Conservation (phyloP, 2,113 vertebrate genomes). For the Asarcornis scutulata region DNA sequence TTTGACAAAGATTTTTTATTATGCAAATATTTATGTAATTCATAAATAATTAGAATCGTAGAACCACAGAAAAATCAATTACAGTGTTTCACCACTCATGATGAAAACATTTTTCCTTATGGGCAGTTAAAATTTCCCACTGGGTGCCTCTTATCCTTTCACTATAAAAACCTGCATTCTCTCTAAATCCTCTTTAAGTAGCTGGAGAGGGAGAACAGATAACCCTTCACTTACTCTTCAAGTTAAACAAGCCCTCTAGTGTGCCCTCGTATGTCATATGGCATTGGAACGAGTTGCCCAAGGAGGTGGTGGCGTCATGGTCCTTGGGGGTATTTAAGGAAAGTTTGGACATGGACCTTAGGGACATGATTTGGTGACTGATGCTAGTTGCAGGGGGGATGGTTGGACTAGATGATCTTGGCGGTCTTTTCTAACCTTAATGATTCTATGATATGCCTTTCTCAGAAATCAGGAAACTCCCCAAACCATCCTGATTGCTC, state of each 20-base stretch:
- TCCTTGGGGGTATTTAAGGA: no score
- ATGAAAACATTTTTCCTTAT: not conserved
- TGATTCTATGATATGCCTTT: not conserved
- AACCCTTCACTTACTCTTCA: not conserved
- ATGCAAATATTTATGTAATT: not conserved
- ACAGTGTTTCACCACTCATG: not conserved
- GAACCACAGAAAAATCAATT: not conserved
- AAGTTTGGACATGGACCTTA: no score
- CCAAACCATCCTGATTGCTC: not conserved
- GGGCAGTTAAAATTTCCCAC: not conserved
- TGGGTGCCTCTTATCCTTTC: not conserved
- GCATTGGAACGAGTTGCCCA: no score
- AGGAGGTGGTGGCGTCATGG: no score
- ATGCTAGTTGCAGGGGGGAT: no score
- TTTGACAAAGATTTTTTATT: not conserved
- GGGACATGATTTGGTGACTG: no score
- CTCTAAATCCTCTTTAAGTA: not conserved
- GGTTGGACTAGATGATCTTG: no score
- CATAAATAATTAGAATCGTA: not conserved
- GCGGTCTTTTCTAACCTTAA: no score
- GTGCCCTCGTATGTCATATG: not conserved
- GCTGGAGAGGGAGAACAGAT: not conserved
- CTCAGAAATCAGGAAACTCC: not conserved
- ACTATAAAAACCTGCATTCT: not conserved
- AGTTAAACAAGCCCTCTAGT: not conserved